Conservation (phyloP, 1,140 invertebrate genomes). For the Acyrthosiphon pisum region DNA sequence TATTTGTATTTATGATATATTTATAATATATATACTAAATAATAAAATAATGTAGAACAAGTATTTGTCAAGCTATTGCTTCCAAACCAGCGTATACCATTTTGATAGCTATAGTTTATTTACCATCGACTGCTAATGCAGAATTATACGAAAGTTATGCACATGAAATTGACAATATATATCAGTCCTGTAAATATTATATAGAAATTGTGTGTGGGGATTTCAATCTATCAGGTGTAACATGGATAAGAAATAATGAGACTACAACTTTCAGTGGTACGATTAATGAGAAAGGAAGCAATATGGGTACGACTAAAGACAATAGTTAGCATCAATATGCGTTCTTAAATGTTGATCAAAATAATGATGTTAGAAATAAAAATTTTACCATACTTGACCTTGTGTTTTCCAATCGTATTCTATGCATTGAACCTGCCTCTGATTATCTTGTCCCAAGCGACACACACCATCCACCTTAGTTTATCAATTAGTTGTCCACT, state of each 20-base stretch:
- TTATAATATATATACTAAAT: no score
- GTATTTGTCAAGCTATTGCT: slow-evolving; percentile 5
- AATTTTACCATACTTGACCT: background rate
- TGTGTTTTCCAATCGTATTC: background rate
- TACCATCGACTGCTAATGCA: background rate
- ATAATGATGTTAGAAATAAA: background rate
- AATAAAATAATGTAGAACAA: background rate
- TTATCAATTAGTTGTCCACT: slow-evolving; percentile 15
- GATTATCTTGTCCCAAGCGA: background rate
- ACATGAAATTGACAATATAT: background rate
- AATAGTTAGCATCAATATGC: background rate
- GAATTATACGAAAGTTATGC: background rate
- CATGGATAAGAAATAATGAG: background rate
- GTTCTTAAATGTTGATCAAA: background rate
- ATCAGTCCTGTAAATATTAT: background rate
- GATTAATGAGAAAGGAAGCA: slow-evolving; percentile 7
- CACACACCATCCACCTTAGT: background rate
- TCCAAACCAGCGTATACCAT: background rate
- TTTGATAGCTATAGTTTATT: background rate
- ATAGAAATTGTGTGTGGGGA: background rate
- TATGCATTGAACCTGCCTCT: background rate
- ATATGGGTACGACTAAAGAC: no score
- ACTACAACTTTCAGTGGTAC: background rate
- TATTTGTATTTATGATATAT: no score
- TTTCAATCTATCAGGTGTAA: background rate